Percentiles rank a stretch among this genome's conserved stretches.
These are phyloP conservation scores for Chelonia mydas DNA, from an alignment of 2,797 vertebrate species.

Conservation along the genomic window DNA sequence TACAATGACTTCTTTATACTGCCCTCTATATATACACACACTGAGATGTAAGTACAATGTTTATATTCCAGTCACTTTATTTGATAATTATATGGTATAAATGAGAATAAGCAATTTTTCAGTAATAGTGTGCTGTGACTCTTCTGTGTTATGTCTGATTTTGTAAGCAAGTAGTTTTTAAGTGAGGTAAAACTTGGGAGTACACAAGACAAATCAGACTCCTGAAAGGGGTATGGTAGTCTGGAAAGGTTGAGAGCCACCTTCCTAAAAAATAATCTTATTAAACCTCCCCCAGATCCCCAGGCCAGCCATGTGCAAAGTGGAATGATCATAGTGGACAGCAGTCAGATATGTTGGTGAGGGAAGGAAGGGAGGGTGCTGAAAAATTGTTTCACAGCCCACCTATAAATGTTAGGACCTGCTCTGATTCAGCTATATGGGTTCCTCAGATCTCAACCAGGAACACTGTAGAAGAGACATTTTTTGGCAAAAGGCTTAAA, in stretches of 20 bases:
- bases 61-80: no score
- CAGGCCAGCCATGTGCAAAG: neutral
- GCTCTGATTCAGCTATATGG: neutral
- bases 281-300: neutral
- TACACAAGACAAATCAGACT: neutral
- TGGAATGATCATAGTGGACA: neutral
- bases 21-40: no score
- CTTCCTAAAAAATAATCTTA: neutral
- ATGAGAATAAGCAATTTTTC: no score
- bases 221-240: neutral
- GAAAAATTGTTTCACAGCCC: neutral
- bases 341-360: neutral
- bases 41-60: no score
- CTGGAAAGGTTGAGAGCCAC: no score
- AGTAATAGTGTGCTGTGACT: no score
- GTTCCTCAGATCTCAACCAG: neutral
- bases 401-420: neutral
- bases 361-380: neutral
- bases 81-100: no score
- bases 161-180: no score
- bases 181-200: no score
- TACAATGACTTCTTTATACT: no score
- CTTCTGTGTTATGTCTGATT: no score
- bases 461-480: neutral
- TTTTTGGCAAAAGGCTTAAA: neutral